These are phyloP conservation scores for Tortricodes alternella DNA, from an alignment of 2,888 invertebrate genomes.

Conservation along the genomic window DNA sequence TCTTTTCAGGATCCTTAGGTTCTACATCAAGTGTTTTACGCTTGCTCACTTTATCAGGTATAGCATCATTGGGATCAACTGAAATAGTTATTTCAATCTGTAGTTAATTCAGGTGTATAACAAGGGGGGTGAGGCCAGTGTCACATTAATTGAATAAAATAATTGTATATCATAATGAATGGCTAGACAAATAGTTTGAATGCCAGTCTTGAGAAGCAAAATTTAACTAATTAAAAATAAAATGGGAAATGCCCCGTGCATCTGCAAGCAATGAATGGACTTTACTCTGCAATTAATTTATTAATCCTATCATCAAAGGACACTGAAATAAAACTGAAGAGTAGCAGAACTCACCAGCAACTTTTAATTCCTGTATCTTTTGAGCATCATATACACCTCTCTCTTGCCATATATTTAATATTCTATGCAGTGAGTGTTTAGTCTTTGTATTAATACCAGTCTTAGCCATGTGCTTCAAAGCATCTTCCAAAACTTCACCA, in stretches of 20 bases:
- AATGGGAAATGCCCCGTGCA: too few relatives aligned
- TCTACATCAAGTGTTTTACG: constrained; percentile 62
- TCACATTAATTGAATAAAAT: too few relatives aligned
- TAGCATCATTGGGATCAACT: constrained; percentile 72
- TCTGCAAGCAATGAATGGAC: too few relatives aligned
- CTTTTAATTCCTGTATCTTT: constrained; percentile 90
- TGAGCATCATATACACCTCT: constrained; percentile 93
- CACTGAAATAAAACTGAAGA: too few relatives aligned
- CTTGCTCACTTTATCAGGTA: constrained; percentile 58
- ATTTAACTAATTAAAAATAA: too few relatives aligned
- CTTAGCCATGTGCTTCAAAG: constrained; percentile 92
- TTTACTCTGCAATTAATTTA: too few relatives aligned
- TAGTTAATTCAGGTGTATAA: background rate
- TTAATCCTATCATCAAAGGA: too few relatives aligned
- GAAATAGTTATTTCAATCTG: constrained; percentile 34
- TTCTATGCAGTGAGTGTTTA: constrained; percentile 89
- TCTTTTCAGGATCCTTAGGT: constrained; percentile 65
- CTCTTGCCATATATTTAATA: constrained; percentile 96
- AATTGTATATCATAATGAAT: too few relatives aligned
- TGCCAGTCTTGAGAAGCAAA: too few relatives aligned
- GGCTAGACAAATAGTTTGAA: too few relatives aligned
- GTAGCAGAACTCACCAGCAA: constrained; percentile 78
- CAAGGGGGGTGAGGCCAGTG: too few relatives aligned
- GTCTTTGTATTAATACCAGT: constrained; percentile 91
- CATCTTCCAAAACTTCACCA: constrained; percentile 89